These are phyloP conservation scores for Atopsyche davidsoni DNA, from an alignment of 1,140 invertebrate species.

Conservation along the genomic window DNA sequence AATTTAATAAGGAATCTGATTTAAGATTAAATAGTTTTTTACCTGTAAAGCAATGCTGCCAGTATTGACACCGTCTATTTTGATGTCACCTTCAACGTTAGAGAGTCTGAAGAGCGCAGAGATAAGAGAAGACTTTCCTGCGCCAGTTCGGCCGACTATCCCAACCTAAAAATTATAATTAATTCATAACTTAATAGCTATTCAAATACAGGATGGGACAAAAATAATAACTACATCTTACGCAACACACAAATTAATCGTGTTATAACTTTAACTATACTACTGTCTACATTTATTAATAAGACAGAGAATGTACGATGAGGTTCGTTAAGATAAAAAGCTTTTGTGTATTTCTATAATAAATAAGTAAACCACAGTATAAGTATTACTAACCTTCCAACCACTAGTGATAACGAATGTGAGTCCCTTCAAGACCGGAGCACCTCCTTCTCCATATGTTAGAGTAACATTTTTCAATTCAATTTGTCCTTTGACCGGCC, in stretches of 20 bases:
- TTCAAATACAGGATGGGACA: no score
- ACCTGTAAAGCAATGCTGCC: slow-evolving; percentile 45
- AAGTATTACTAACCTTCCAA: slow-evolving; percentile 50
- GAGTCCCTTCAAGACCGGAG: slow-evolving; percentile 55
- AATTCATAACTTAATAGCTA: no score
- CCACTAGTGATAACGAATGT: slow-evolving; percentile 46
- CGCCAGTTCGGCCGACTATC: slow-evolving; percentile 75
- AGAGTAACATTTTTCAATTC: slow-evolving; percentile 57
- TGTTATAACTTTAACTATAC: no score
- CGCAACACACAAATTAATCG: no score
- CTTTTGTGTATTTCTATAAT: background rate
- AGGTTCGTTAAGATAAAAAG: background rate
- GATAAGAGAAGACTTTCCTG: slow-evolving; percentile 80
- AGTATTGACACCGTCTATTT: slow-evolving; percentile 49
- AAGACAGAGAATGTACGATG: background rate
- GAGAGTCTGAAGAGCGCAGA: slow-evolving; percentile 66
- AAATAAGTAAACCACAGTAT: background rate
- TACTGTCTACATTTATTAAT: no score
- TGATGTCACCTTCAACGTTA: slow-evolving; percentile 49
- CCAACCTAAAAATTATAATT: slow-evolving; percentile 50
- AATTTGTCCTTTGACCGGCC: slow-evolving; percentile 64
- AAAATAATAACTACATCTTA: no score
- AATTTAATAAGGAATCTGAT: no score
- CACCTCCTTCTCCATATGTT: slow-evolving; percentile 49
- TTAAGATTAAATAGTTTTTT: background rate